Conservation (phyloP, 2,888 invertebrate species). For the Netelia virgata region DNA sequence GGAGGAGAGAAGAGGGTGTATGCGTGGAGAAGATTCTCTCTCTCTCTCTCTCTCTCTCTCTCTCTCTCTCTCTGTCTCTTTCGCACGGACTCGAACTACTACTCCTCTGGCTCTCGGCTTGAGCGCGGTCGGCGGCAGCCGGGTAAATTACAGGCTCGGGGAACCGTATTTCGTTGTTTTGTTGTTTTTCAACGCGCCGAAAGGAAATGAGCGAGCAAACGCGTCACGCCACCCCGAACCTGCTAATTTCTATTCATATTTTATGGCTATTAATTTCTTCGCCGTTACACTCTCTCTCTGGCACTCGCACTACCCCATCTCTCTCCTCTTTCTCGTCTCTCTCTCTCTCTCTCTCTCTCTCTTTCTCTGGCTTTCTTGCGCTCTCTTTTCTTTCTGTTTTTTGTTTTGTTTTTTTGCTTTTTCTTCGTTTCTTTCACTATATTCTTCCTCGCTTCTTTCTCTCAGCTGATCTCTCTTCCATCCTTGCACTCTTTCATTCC, state of each 20-base stretch:
- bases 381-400: slow-evolving; percentile 50
- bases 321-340: slow-evolving; percentile 56
- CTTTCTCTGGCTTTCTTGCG: slow-evolving; percentile 32
- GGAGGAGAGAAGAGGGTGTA: slow-evolving; percentile 7
- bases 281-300: slow-evolving; percentile 79
- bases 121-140: slow-evolving; percentile 82
- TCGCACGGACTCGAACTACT: slow-evolving; percentile 48
- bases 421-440: slow-evolving; percentile 30
- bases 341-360: slow-evolving; percentile 49
- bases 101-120: slow-evolving; percentile 67
- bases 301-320: slow-evolving; percentile 66
- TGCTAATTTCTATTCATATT: slow-evolving; percentile 85
- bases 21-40: slow-evolving; percentile 47
- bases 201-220: slow-evolving; percentile 85
- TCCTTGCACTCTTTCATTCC: slow-evolving; percentile 50
- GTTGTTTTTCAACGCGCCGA: slow-evolving; percentile 85
- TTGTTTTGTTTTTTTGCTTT: slow-evolving; percentile 41
- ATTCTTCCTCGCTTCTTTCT: slow-evolving; percentile 46
- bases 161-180: slow-evolving; percentile 84
- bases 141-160: slow-evolving; percentile 84
- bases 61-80: slow-evolving; percentile 33
- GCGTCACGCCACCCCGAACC: slow-evolving; percentile 85
- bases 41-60: slow-evolving; percentile 32
- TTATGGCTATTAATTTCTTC: slow-evolving; percentile 85
- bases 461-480: slow-evolving; percentile 51